Evolutionary conservation across 1,140 invertebrate genomes (phyloP), one percentile per base, ranked within the genome.

Genomic region (Pomacea maculata): DNA sequence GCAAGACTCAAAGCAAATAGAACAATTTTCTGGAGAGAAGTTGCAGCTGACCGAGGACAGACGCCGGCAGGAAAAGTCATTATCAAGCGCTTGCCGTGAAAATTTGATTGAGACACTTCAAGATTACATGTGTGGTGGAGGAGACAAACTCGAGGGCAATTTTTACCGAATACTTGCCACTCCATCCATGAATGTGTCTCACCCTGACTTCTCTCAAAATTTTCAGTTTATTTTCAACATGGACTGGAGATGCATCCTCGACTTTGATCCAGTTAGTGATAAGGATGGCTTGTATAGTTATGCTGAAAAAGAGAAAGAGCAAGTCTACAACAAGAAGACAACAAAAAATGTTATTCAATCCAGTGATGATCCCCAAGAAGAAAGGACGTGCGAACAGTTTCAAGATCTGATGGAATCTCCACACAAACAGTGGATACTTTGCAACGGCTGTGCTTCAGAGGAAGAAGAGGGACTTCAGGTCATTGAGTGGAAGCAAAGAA

Each of bases 401-500:
- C 82, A 85, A 11, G 82, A 85, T 65, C 34, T 86, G 17, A 63
- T 34, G 68, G 73, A 78, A 15, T 84, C 82, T 21, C 63, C 78
- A 19, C 54, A 82, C 10, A 83, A 77, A 65, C 81, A 83, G 14
- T 87, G 86, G 86, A 75, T 87, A 14, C 86, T 87, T 83, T 86
- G 84, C 63, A 86, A 87, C 82, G 86, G 86, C 1, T 86, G 83
- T 81, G 82, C 83, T n/a, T 57, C 29, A 17, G 68, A 81, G 63
- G 55, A 77, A 19, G 71, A 83, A 73, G 21, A 45, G 14, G 79
- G 73, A 71, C 52, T 85, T 45, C 67, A 74, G 29, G 75, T 82
- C 17, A 57, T 79, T 21, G 80, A 86, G 11, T 88, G 87, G 87
- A 88, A 88, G 65, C 78, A 74, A 67, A 80, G 84, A 63, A 83